A percentile compares a stretch with the other conserved stretches of the same genome.
These are phyloP conservation scores for Naja naja DNA, from an alignment of 2,113 vertebrate genomes.

Conservation along the genomic window DNA sequence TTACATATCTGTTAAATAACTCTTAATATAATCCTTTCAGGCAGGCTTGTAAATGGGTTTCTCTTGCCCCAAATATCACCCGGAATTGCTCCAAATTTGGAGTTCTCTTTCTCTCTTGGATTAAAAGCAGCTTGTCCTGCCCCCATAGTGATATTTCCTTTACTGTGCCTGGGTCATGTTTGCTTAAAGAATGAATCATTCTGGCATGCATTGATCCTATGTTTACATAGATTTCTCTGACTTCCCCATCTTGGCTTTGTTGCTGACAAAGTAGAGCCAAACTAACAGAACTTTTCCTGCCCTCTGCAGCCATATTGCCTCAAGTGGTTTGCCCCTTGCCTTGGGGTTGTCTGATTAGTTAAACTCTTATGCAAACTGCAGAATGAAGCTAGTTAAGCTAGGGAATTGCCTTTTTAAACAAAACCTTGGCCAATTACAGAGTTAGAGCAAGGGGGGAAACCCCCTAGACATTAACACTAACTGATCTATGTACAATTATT, in stretches of 20 bases:
- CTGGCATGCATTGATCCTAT: conserved; percentile 20
- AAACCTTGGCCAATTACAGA: background rate
- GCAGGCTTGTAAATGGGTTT: background rate
- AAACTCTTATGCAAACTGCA: background rate
- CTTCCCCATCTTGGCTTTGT: conserved; percentile 5
- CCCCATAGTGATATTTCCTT: background rate
- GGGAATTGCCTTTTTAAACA: background rate
- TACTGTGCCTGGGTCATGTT: conserved; percentile 13
- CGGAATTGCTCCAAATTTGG: conserved; percentile 26
- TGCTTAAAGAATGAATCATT: conserved; percentile 28
- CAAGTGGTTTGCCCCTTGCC: background rate
- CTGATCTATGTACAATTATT: background rate
- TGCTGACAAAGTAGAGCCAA: background rate
- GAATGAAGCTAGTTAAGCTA: background rate
- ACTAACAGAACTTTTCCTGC: background rate
- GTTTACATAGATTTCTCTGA: conserved; percentile 25
- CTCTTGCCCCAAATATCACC: background rate
- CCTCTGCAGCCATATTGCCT: background rate
- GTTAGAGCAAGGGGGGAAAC: background rate
- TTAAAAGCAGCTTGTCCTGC: conserved; percentile 6
- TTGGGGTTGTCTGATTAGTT: background rate
- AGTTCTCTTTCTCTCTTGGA: background rate
- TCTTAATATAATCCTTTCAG: background rate
- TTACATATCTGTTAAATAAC: background rate
- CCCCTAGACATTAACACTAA: background rate